Base-by-base conservation (phyloP, 2,113 vertebrate species). In the Heptranchias perlo region DNA sequence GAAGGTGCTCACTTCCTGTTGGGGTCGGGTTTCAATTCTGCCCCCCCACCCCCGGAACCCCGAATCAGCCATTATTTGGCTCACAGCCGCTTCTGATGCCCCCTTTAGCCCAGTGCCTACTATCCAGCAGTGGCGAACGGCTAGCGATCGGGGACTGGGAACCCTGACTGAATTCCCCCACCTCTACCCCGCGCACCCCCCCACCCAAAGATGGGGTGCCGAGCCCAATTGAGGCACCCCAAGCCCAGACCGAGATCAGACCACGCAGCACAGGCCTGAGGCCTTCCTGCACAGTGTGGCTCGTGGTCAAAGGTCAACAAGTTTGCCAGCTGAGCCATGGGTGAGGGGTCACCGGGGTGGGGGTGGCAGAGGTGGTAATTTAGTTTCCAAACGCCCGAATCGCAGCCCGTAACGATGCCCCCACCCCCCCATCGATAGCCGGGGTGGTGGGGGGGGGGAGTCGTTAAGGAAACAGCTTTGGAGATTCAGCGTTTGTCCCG, bases 341-440 rank as follows among this genome's bases (percentile, higher is more conserved):
- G 76, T 0, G 61, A 14, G 31, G 52, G 96, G 95, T 96, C 96
- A 96, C 89, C 31, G 96, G 96, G 96, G 96, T 89, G 96, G 73
- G 96, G 76, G 96, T 0, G 16, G 21, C 31, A 18, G 1, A n/a
- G 35, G n/a, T 2, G 21, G 39, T 92, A n/a, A 92, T 62, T 92
- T 16, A n/a, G 35, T 2, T 47, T 54, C 47, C 2, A 7, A 52
- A 23, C 23, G 0, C 44, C 5, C 0, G 21, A 11, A 52, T 52
- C 7, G 23, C 49, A 28, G 1, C 25, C 28, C 8, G 21, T 3
- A 3, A n/a, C 10, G 8, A 7, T 35, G 11, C n/a, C 76, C 73
- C 11, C 73, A 11, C 8, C 73, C 73, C 73, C 31, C 62, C 62
- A 6, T 8, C 13, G 11, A 21, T 11, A 84, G 13, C 0, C 47